phyloP scores from a whole-genome alignment of 2,797 vertebrate genomes.

The Manis javanica region DNA sequence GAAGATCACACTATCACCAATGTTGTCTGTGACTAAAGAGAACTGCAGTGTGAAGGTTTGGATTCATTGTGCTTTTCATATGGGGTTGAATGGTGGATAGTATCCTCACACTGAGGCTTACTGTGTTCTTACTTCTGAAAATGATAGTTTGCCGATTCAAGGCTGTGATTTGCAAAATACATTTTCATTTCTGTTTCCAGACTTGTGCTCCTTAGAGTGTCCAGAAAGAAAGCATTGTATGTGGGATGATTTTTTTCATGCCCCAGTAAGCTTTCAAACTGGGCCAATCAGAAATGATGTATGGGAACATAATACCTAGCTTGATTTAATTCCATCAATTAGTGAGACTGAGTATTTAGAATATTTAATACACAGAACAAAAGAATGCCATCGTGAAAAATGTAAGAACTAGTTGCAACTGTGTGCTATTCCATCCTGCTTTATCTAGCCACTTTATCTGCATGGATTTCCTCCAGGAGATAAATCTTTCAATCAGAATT shows the following conservation, averaged over 20 bases:
- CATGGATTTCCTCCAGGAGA: constrained; percentile 85
- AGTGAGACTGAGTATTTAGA: constrained; percentile 77
- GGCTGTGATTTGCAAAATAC: constrained; percentile 67
- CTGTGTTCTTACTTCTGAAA: constrained; percentile 65
- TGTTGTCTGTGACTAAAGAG: not conserved
- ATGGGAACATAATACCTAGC: constrained; percentile 66
- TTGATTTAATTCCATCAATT: constrained; percentile 79
- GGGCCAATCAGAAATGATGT: constrained; percentile 67
- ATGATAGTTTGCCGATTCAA: constrained; percentile 51
- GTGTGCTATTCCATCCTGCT: constrained; percentile 80
- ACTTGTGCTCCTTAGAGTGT: constrained; percentile 70
- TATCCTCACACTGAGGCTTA: not conserved
- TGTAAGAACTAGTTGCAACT: constrained; percentile 80
- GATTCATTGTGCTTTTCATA: not conserved
- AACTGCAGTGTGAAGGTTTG: not conserved
- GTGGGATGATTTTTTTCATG: constrained; percentile 68
- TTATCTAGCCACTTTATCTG: constrained; percentile 87
- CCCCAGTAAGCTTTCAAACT: constrained; percentile 78
- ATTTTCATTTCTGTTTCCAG: constrained; percentile 62
- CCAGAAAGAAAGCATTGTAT: constrained; percentile 77
- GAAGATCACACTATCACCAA: not conserved
- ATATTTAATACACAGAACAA: constrained; percentile 86
- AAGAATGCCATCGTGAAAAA: constrained; percentile 82
- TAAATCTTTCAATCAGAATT: constrained; percentile 85
- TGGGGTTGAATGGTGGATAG: constrained; percentile 12